phyloP scores from a whole-genome alignment of 2,113 vertebrate genomes.

The Anhinga rufa region DNA sequence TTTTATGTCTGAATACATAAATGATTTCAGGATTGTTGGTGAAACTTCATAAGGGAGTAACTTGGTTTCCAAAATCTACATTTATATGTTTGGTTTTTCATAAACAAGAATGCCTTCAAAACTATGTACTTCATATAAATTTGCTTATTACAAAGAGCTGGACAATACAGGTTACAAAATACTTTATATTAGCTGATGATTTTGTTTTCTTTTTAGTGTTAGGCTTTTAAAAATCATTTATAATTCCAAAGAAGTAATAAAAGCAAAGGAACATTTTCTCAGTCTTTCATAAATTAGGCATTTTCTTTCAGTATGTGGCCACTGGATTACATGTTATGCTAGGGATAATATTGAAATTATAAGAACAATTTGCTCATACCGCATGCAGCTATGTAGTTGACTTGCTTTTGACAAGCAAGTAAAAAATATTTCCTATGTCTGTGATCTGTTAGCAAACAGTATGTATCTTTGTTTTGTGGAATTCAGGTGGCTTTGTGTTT shows the following conservation, averaged over 20 bases:
- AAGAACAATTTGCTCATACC: not conserved
- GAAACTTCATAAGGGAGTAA: not conserved
- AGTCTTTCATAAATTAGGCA: not conserved
- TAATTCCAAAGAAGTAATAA: not conserved
- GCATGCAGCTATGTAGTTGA: not conserved
- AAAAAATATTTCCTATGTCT: not conserved
- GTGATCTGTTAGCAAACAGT: conserved; percentile 35
- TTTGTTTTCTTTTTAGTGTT: not conserved
- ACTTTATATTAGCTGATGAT: not conserved
- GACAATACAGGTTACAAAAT: not conserved
- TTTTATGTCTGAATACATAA: conserved; percentile 41
- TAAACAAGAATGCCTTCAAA: not conserved
- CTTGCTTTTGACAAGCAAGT: not conserved
- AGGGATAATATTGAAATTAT: not conserved
- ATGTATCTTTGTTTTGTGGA: not conserved
- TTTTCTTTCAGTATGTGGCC: not conserved
- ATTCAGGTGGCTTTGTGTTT: conserved; percentile 49
- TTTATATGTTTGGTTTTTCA: not conserved
- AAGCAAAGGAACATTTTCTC: not conserved
- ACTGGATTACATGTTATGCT: not conserved
- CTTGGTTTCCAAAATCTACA: not conserved
- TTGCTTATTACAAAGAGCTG: not conserved
- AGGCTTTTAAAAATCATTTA: not conserved
- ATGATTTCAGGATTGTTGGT: not conserved
- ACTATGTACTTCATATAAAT: not conserved